phyloP scores from a whole-genome alignment of 35 echinoderm and acorn worm genomes.

The Eucidaris tribuloides region DNA sequence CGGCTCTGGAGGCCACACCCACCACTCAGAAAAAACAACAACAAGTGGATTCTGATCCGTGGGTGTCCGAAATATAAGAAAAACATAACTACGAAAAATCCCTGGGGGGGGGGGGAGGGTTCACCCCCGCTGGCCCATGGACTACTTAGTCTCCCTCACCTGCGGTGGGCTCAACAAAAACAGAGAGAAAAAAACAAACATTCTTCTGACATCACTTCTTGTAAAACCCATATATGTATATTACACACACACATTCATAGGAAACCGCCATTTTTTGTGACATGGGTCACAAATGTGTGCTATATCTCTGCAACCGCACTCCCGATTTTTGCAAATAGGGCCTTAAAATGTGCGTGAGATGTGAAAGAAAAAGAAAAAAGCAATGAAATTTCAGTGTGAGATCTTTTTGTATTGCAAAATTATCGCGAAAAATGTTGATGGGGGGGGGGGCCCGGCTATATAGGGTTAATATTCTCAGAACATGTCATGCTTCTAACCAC shows the following conservation, averaged over 20 bases:
- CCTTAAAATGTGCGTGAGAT: not conserved
- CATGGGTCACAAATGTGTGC: not conserved
- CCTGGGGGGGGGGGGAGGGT: no score
- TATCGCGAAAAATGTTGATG: not conserved
- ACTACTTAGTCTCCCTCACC: no score
- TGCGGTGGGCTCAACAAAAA: no score
- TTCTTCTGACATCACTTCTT: not conserved
- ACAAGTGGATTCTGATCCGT: no score
- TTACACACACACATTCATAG: not conserved
- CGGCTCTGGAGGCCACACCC: no score
- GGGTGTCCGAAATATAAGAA: no score
- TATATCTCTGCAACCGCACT: not conserved
- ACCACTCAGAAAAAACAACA: no score
- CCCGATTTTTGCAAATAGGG: not conserved
- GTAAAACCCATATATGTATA: not conserved
- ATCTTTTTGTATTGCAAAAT: not conserved
- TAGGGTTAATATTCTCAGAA: not conserved
- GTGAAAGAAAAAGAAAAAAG: not conserved
- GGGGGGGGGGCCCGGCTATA: not conserved
- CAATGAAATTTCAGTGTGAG: not conserved
- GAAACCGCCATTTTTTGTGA: not conserved
- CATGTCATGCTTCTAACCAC: not conserved
- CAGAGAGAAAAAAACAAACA: not conserved
- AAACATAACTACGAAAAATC: no score
- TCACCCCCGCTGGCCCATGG: no score